These are phyloP conservation scores for Platanista minor DNA, from an alignment of 2,113 vertebrate species.

Conservation along the genomic window DNA sequence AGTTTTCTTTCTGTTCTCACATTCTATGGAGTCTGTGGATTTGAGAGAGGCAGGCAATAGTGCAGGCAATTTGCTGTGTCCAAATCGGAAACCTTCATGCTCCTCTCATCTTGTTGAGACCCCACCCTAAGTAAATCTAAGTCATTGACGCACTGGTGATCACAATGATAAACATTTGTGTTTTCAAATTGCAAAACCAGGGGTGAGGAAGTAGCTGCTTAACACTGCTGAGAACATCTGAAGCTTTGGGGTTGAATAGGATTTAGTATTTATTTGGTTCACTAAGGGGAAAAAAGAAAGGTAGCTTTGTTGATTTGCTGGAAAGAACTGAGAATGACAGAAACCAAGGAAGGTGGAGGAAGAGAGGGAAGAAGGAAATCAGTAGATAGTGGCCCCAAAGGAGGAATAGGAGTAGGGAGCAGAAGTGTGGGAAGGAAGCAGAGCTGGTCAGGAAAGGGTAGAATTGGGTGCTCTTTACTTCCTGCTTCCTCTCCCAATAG, in stretches of 20 bases:
- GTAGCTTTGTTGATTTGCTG: background rate
- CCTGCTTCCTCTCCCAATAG: background rate
- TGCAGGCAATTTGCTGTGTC: background rate
- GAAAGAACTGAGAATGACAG: background rate
- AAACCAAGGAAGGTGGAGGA: background rate
- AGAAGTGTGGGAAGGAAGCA: background rate
- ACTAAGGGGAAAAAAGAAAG: background rate
- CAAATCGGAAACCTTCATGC: background rate
- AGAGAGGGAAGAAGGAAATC: background rate
- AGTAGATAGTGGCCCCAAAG: background rate
- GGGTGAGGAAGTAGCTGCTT: background rate
- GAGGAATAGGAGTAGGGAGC: background rate
- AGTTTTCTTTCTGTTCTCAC: background rate
- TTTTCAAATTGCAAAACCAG: background rate
- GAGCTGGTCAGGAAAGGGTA: background rate
- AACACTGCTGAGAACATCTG: background rate
- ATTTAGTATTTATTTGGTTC: background rate
- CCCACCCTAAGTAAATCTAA: background rate
- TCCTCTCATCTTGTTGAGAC: background rate
- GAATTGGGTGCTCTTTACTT: background rate
- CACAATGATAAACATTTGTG: background rate
- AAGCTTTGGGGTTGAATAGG: background rate
- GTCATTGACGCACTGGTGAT: background rate
- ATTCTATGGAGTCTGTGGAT: background rate
- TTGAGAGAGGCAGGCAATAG: background rate